phyloP scores from a whole-genome alignment of 2,797 vertebrate species.

The Sebastes reedi region DNA sequence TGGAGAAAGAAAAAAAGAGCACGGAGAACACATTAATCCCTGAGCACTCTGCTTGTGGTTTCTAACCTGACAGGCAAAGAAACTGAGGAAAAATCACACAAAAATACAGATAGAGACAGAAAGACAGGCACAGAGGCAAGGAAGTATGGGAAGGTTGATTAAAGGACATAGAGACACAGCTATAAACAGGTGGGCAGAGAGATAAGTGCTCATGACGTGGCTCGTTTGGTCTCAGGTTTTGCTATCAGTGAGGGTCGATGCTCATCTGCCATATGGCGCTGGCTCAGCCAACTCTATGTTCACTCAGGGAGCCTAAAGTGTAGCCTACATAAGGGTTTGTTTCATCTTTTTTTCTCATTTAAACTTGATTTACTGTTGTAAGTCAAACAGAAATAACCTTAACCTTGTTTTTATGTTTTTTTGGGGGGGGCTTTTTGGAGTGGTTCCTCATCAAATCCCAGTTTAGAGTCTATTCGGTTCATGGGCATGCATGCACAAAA shows the following conservation, averaged over 20 bases:
- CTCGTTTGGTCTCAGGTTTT: constrained; percentile 49
- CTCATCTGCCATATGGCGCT: constrained; percentile 51
- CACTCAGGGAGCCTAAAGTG: background rate
- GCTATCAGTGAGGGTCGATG: constrained; percentile 7
- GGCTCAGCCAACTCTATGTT: constrained; percentile 12
- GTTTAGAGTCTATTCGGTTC: background rate
- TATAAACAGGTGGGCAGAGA: constrained; percentile 46
- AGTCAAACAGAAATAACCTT: constrained; percentile 3
- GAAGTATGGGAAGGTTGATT: constrained; percentile 9
- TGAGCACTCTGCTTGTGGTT: constrained; percentile 4
- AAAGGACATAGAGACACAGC: constrained; percentile 13
- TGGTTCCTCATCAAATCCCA: background rate
- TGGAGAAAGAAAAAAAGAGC: background rate
- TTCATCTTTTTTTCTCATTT: constrained; percentile 4
- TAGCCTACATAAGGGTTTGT: background rate
- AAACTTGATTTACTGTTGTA: background rate
- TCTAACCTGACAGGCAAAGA: constrained; percentile 28
- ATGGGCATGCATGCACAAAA: constrained; percentile 4
- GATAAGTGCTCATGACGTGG: constrained; percentile 38
- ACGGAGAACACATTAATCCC: constrained; percentile 1
- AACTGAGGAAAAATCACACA: background rate
- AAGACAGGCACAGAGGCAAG: background rate
- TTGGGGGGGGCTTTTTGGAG: background rate
- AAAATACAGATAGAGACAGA: background rate
- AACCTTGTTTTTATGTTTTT: background rate